phyloP scores from a whole-genome alignment of 1,140 invertebrate species.

The Delia radicum region DNA sequence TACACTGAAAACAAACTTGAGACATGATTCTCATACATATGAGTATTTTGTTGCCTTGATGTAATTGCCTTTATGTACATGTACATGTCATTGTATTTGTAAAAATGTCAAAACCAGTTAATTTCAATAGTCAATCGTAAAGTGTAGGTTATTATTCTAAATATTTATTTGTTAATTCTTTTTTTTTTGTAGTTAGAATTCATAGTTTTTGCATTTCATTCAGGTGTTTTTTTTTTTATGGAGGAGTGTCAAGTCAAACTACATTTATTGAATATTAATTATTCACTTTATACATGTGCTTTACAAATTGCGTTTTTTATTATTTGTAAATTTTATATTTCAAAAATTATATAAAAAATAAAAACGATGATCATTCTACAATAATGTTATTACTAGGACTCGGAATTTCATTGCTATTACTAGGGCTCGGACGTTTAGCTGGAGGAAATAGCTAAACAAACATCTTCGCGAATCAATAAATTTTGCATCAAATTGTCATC shows the following conservation, averaged over 20 bases:
- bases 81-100: background rate
- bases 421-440: too few relatives aligned
- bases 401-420: too few relatives aligned
- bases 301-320: background rate
- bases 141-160: background rate
- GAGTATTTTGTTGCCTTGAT: background rate
- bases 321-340: too few relatives aligned
- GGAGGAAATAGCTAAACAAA: too few relatives aligned
- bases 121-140: background rate
- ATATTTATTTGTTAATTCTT: background rate
- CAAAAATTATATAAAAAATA: background rate
- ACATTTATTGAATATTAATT: conserved; percentile 12
- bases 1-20: too few relatives aligned
- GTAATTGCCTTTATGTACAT: background rate
- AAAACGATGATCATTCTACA: too few relatives aligned
- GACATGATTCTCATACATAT: too few relatives aligned
- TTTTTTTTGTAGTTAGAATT: background rate
- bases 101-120: background rate
- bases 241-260: conserved; percentile 20
- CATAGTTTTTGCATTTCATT: background rate
- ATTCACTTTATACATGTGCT: background rate
- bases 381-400: too few relatives aligned
- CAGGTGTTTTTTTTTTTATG: background rate
- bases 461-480: too few relatives aligned
- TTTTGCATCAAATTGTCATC: too few relatives aligned